Percentiles rank a stretch among this genome's conserved stretches.
phyloP scores from a whole-genome alignment of 1,140 invertebrate genomes.

The Cherax destructor region DNA sequence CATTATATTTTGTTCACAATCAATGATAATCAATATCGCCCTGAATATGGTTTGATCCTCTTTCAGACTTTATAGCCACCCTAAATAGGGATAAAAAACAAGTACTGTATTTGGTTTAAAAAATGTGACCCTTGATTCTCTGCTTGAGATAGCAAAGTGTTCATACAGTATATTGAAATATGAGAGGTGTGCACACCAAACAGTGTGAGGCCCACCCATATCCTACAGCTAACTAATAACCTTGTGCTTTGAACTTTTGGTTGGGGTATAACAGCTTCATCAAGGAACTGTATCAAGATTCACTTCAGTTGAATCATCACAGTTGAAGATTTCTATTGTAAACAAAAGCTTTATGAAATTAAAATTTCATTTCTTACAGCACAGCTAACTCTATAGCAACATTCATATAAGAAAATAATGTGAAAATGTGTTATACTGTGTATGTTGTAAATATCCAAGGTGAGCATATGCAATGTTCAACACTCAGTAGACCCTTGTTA shows the following conservation, averaged over 20 bases:
- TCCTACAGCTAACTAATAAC: not conserved
- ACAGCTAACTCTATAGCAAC: not conserved
- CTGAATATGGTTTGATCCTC: too few species aligned
- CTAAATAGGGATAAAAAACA: not conserved
- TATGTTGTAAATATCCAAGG: not conserved
- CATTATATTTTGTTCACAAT: too few species aligned
- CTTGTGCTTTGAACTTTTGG: constrained; percentile 9
- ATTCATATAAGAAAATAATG: not conserved
- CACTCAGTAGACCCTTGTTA: not conserved
- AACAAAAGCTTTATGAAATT: not conserved
- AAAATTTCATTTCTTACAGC: not conserved
- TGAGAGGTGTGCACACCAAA: not conserved
- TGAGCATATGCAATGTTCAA: not conserved
- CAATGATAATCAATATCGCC: too few species aligned
- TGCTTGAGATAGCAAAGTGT: not conserved
- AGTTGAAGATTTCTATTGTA: not conserved
- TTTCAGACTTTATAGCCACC: not conserved
- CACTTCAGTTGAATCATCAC: not conserved
- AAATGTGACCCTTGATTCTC: not conserved
- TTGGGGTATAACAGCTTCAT: constrained; percentile 6
- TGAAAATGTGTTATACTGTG: not conserved
- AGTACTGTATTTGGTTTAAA: not conserved
- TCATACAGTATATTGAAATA: not conserved
- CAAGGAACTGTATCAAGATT: not conserved
- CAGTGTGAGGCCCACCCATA: not conserved